Percentiles rank a stretch among this genome's conserved stretches.
phyloP scores from a whole-genome alignment of 1,140 invertebrate species.

The Drosophila kurseongensis region DNA sequence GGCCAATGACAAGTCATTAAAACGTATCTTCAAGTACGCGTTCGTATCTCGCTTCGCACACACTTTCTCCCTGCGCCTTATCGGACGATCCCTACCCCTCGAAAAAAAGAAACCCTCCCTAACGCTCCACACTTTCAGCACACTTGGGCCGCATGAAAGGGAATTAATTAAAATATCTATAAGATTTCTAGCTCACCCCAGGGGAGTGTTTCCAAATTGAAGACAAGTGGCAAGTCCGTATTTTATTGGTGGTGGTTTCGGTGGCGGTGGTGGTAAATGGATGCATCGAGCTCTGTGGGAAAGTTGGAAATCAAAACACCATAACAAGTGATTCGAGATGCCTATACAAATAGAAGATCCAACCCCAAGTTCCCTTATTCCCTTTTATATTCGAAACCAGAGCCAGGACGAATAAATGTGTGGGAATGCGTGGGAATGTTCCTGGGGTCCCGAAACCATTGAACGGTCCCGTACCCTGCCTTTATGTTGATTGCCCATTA shows the following conservation, averaged over 20 bases:
- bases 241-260: conserved; percentile 57
- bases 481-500: conserved; percentile 81
- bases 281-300: conserved; percentile 63
- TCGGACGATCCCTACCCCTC: conserved; percentile 27
- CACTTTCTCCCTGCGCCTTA: conserved; percentile 57
- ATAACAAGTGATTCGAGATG: conserved; percentile 75
- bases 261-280: not conserved
- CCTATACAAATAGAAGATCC: conserved; percentile 57
- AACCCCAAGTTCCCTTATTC: conserved; percentile 16
- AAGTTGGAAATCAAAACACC: conserved; percentile 76
- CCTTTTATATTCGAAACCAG: conserved; percentile 28
- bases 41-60: conserved; percentile 56
- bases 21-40: conserved; percentile 38
- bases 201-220: conserved; percentile 56
- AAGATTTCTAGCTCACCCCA: conserved; percentile 31
- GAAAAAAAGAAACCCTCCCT: conserved; percentile 30
- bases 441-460: not conserved
- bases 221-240: conserved; percentile 70
- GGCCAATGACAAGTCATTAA: conserved; percentile 30
- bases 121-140: conserved; percentile 32
- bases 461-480: conserved; percentile 21
- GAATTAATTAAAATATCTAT: conserved; percentile 79
- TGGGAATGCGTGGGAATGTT: conserved; percentile 72
- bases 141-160: conserved; percentile 33
- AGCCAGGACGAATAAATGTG: conserved; percentile 65